A percentile compares a stretch with the other conserved stretches of the same genome.
phyloP scores from a whole-genome alignment of 2,113 vertebrate genomes.

The Myiagra hebetior region DNA sequence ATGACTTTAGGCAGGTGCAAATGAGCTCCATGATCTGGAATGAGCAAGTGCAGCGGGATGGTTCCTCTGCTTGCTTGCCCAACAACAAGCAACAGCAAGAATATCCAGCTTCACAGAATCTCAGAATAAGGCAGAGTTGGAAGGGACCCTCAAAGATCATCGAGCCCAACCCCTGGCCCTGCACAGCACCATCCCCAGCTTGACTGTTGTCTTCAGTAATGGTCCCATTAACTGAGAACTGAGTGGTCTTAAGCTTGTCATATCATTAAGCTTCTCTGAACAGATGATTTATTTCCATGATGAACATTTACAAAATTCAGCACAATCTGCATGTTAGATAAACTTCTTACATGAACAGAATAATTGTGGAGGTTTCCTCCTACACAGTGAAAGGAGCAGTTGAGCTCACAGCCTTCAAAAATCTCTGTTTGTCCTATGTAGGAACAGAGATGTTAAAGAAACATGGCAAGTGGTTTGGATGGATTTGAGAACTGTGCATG shows the following conservation, averaged over 20 bases:
- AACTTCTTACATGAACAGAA: not conserved
- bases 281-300: not conserved
- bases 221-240: not conserved
- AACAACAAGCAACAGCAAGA: not conserved
- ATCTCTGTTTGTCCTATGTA: not conserved
- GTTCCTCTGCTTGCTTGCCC: not conserved
- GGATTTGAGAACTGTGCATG: not conserved
- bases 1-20: not conserved
- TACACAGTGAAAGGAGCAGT: not conserved
- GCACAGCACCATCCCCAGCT: not conserved
- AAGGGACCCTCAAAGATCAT: not conserved
- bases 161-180: not conserved
- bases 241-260: not conserved
- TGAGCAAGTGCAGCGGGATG: accelerated
- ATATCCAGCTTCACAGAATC: not conserved
- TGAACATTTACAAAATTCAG: not conserved
- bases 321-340: not conserved
- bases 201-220: not conserved
- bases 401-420: not conserved
- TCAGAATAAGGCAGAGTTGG: not conserved
- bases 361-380: not conserved
- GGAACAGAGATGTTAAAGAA: not conserved
- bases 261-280: not conserved
- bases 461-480: accelerated
- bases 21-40: not conserved